These are phyloP conservation scores for Acipenser oxyrinchus DNA, from an alignment of 2,797 vertebrate genomes.

Conservation along the genomic window DNA sequence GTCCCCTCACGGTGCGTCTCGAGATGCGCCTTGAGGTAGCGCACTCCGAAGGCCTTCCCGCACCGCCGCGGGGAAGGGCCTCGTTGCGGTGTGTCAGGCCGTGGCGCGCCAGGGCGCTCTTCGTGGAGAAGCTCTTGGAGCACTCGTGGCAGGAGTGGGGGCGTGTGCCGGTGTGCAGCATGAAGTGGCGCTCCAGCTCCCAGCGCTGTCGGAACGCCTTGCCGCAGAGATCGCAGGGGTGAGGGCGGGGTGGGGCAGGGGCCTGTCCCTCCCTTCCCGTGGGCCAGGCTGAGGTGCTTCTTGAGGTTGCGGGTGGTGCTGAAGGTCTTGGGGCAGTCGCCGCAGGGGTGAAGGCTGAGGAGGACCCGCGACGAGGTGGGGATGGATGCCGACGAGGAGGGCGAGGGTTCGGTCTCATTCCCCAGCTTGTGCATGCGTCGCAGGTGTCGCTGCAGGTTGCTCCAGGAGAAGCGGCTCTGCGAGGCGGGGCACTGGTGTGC, in stretches of 20 bases:
- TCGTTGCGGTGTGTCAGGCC: neutral
- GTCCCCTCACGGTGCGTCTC: slow-evolving; percentile 2
- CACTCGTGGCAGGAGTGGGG: neutral
- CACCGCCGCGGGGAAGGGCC: neutral
- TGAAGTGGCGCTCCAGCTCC: neutral
- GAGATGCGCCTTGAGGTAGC: slow-evolving; percentile 5
- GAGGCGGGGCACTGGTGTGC: neutral
- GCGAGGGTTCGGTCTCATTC: neutral
- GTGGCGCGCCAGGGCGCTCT: neutral
- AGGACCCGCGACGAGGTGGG: neutral
- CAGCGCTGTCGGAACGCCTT: neutral
- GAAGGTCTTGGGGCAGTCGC: neutral
- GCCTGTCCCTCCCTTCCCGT: neutral
- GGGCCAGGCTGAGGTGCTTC: neutral
- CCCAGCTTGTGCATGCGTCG: neutral
- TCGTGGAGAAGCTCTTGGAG: neutral
- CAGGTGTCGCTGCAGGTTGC: slow-evolving; percentile 2
- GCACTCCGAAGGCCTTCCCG: neutral
- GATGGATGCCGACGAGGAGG: neutral
- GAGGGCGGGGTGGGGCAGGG: neutral
- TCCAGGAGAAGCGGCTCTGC: neutral
- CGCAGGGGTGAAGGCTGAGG: neutral
- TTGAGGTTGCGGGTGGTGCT: neutral
- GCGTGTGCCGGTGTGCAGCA: neutral
- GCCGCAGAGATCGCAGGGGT: neutral